Evolutionary conservation across 1,140 invertebrate species (phyloP), one percentile per base, ranked within the genome.

Genomic region (Drosophila neocordata): DNA sequence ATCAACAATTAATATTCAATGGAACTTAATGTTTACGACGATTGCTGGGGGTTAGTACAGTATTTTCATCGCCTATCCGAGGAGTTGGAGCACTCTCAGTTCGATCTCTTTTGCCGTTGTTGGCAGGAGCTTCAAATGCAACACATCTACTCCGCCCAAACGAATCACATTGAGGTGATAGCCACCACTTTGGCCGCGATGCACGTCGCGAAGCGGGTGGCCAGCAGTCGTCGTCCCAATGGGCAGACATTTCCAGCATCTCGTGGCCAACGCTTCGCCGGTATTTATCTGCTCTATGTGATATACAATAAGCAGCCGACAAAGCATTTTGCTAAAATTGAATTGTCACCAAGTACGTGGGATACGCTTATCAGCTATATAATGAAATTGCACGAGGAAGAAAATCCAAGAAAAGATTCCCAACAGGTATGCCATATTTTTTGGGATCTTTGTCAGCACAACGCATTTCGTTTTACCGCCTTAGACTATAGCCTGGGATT

Each of bases 271-370:
- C 69, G 85, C 22, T 74, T 90, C 52, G 87, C 80, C 0, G 84
- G 60, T 1, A 57, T 91, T 18, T 91, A 66, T 56, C 31, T 91
- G 13, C 51, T 91, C 0, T 89, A 91, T 53, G 68, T 67, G 9
- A 79, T 91, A 13, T 91, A 83, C 53, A 77, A 91, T 58, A 90
- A 91, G 55, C 90, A 91, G 52, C 90, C 90, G 1, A 91, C 90
- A 5, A 71, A 79, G 13, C 56, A 69, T 8, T 91, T 75, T 57
- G 58, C 80, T 1, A 91, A 83, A 52, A 87, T 91, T 31, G 72
- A 90, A 6, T 72, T 80, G 0, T 77, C 73, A 1, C 61, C 65
- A 1, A 13, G 64, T 11, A 89, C 85, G 0, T 91, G 83, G 83
- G 55, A 74, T 31, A 59, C 64, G 0, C 55, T 91, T 4, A 70